Evolutionary conservation across 2,113 vertebrate species (phyloP).

Genomic region (Gymnorhina tibicen): DNA sequence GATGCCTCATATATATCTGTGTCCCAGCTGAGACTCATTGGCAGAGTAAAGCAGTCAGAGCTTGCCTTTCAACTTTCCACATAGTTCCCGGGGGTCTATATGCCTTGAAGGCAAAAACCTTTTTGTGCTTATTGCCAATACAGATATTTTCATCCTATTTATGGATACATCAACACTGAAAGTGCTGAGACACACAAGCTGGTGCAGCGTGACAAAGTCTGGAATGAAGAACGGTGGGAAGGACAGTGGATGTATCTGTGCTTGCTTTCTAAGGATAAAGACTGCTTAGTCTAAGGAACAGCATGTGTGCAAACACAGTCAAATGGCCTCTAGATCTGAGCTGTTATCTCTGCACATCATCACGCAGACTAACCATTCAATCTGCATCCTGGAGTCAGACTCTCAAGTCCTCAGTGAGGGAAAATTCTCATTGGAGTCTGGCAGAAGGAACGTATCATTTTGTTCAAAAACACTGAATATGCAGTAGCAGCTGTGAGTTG

Average conservation of each 20-base stretch:
- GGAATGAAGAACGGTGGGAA: not conserved
- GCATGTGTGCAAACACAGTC: not conserved
- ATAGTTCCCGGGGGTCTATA: not conserved
- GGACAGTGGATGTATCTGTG: not conserved
- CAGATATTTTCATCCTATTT: not conserved
- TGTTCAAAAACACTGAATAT: constrained; percentile 17
- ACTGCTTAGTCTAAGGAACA: not conserved
- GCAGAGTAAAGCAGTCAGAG: constrained; percentile 1
- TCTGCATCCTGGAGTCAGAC: not conserved
- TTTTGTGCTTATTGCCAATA: not conserved
- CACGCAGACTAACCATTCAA: not conserved
- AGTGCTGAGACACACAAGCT: not conserved
- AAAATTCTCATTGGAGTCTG: constrained; percentile 1
- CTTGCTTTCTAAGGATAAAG: not conserved
- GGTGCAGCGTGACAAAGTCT: not conserved
- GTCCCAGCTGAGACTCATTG: not conserved
- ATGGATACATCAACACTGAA: not conserved
- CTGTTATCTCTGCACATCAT: not conserved
- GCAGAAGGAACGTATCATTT: not conserved
- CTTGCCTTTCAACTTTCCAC: not conserved
- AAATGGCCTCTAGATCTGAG: not conserved
- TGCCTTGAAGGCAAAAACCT: not conserved
- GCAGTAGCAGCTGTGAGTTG: constrained; percentile 25
- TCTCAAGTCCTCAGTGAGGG: not conserved
- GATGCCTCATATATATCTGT: not conserved